Evolutionary conservation across 2,888 invertebrate species (phyloP), one percentile per base, ranked within the genome.

Genomic region (Amphiduros pacificus): DNA sequence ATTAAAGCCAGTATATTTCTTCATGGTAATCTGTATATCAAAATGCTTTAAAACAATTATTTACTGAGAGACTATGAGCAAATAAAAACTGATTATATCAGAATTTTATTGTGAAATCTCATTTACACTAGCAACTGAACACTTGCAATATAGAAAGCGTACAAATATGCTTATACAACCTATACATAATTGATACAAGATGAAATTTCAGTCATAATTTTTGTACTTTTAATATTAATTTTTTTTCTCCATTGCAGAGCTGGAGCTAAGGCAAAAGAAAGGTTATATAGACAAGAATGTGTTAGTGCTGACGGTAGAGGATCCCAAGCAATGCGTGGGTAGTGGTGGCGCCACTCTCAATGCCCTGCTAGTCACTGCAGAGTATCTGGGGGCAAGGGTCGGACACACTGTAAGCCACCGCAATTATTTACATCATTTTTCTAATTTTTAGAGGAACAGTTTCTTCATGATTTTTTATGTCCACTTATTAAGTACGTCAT

Each of bases 271-370:
- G 31, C 77, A 80, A 63, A 65, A 70, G 28, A 78, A 78, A 62
- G 81, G 80, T 9, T 65, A 74, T 24, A 74, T 83, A 44, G 73
- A 72, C 57, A 67, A 72, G 53, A 74, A 74, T 52, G 73, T 74
- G 1, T 71, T 78, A 26, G 58, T 82, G 24, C 62, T 83, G 51
- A 76, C 79, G 2, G 92, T 82, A 14, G 82, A 83, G 58, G 84
- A 84, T 66, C 83, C 83, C 20, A 77, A 77, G 40, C 63, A 71
- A 5, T 73, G 77, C 48, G 79, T 84, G 26, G 85, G 84, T 59
- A 86, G 85, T 77, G 85, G 85, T 22, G 85, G 85, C 9, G 85
- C 85, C 31, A 84, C 85, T 1, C 74, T 86, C 53, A 86, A 86
- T 74, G 85, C 86, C 2, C 72, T 86, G 20, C 74, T 85, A 11